Conservation (phyloP, 2,113 vertebrate genomes). For the Anser brachyrhynchus region DNA sequence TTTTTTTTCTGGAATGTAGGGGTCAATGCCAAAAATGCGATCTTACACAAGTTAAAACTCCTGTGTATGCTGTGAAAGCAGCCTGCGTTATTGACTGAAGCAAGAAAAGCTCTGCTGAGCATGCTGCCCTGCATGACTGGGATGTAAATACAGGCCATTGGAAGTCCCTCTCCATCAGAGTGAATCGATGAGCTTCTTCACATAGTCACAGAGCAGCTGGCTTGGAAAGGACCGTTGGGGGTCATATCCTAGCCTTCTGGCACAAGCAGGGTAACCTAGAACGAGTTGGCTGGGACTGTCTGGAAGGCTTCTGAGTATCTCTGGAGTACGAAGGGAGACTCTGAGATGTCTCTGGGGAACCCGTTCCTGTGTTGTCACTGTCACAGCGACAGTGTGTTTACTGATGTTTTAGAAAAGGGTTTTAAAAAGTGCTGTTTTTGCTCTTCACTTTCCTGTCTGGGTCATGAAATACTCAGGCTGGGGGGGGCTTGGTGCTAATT, state of each 20-base stretch:
- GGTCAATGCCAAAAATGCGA: not conserved
- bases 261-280: accelerated
- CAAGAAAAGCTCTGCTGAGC: not conserved
- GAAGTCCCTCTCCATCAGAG: not conserved
- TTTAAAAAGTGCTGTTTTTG: not conserved
- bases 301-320: not conserved
- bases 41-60: not conserved
- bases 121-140: not conserved
- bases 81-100: not conserved
- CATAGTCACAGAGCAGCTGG: not conserved
- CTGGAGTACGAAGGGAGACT: not conserved
- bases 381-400: not conserved
- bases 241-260: not conserved
- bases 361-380: not conserved
- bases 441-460: not conserved
- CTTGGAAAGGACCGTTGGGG: not conserved
- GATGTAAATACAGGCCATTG: not conserved
- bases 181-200: not conserved
- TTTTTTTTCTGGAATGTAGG: not conserved
- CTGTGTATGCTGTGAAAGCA: not conserved
- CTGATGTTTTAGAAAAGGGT: not conserved
- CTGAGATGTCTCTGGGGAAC: not conserved
- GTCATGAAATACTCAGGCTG: not conserved
- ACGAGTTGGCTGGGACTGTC: accelerated
- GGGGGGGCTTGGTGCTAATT: not conserved